Base-by-base conservation (phyloP, 2,888 invertebrate genomes). In the Sipha maydis region DNA sequence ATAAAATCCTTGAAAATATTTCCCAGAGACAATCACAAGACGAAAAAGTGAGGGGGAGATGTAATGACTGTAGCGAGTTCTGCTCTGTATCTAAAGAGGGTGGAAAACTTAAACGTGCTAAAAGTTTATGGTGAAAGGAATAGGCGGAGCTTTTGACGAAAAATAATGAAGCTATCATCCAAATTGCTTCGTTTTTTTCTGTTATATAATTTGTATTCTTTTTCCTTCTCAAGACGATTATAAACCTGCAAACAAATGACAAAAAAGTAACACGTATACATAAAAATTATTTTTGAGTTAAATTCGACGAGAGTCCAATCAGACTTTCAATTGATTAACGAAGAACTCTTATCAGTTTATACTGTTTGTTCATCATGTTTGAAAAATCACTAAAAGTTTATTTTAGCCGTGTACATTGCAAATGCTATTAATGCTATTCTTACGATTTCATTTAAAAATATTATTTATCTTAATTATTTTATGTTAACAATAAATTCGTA, bases 121-220 rank as follows among this genome's bases (percentile, higher is more conserved):
- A 88, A 88, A 88, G 82, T 88, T 82, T 82, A 75, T 82, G 25
- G 5, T 17, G n/a, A 75, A 48, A 61, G 25, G 76, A 82, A 8
- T 34, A 71, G 67, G 34, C 54, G 48, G 34, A 48, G n/a, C 41
- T 25, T 80, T 82, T 80, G 82, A 88, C 82, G 31, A 31, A 75
- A 25, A 88, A 82, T 88, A 88, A 88, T 88, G 88, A 82, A 88
- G 75, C 76, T 34, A 76, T 82, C 88, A 56, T 75, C 88, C 61
- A 88, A 88, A 88, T 67, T 82, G 75, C n/a, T 88, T 76, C 80
- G 11, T 86, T 71, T 71, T 79, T 61, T 71, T 48, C 11, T 48
- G 25, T 56, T 61, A 79, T 38, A 41, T 73, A 28, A 54, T 41
- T 48, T 80, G 75, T 67, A 31, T 82, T 54, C 41, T 71, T 14